A percentile compares a stretch with the other conserved stretches of the same genome.
Evolutionary conservation across 2,113 vertebrate species (phyloP).

Genomic region (Leucopternis melanops): DNA sequence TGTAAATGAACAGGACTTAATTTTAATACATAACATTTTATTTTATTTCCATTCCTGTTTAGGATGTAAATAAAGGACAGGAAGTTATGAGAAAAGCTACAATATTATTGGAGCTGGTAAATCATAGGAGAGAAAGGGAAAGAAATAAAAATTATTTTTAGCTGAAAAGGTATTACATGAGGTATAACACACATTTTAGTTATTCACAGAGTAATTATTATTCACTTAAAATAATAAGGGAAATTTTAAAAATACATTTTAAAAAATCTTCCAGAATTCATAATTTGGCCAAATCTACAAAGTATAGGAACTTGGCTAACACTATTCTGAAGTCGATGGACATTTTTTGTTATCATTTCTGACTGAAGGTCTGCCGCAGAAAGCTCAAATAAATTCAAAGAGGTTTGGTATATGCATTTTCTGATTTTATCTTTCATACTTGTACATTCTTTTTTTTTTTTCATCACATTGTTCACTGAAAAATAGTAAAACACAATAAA

Average conservation of each 20-base stretch:
- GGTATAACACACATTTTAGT: not conserved
- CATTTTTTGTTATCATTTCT: not conserved
- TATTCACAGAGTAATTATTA: not conserved
- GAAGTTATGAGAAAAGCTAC: not conserved
- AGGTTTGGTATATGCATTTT: not conserved
- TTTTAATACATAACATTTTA: not conserved
- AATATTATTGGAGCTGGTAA: not conserved
- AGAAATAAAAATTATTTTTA: not conserved
- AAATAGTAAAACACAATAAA: not conserved
- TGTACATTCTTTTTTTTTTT: not conserved
- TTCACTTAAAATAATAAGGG: not conserved
- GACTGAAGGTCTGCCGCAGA: not conserved
- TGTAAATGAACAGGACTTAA: not conserved
- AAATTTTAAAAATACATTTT: not conserved
- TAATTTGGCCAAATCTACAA: not conserved
- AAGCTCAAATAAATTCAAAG: not conserved
- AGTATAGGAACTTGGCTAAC: not conserved
- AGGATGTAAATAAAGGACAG: not conserved
- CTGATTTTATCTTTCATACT: not conserved
- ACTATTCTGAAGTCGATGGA: not conserved
- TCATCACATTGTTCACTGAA: not conserved
- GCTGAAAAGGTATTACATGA: not conserved
- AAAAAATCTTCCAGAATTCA: not conserved
- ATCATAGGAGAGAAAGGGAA: not conserved
- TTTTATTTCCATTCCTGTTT: not conserved